These are phyloP conservation scores for Stenopsyche tienmushanensis DNA, from an alignment of 1,140 invertebrate species.

Conservation along the genomic window DNA sequence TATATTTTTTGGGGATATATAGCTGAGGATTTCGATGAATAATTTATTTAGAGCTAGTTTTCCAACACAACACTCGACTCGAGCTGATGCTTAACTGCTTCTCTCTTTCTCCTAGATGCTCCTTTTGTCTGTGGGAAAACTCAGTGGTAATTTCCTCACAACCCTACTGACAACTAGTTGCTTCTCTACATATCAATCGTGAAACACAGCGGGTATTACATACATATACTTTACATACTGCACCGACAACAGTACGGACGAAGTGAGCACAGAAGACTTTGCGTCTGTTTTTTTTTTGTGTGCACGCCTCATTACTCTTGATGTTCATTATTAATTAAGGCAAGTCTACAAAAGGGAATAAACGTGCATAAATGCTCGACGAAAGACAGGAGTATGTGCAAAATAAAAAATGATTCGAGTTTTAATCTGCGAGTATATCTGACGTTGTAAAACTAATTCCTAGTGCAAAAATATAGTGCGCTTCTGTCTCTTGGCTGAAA, in stretches of 20 bases:
- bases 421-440: too few relatives aligned
- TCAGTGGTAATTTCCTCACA: conserved; percentile 20
- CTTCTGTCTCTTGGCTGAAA: background rate
- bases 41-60: background rate
- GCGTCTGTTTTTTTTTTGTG: background rate
- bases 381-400: too few relatives aligned
- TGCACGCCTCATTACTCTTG: conserved; percentile 3
- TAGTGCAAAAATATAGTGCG: background rate
- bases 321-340: conserved; percentile 13
- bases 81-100: background rate
- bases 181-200: conserved; percentile 7
- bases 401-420: too few relatives aligned
- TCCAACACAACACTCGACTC: conserved; percentile 5
- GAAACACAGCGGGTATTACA: too few relatives aligned
- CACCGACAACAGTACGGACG: background rate
- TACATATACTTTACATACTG: background rate
- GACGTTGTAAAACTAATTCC: background rate
- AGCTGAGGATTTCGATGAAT: too few relatives aligned
- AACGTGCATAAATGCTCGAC: too few relatives aligned
- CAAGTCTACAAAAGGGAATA: background rate
- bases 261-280: background rate
- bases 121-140: conserved; percentile 26
- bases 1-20: too few relatives aligned
- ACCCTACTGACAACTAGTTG: conserved; percentile 25
- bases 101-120: conserved; percentile 4